phyloP scores from a whole-genome alignment of 2,113 vertebrate genomes.

The Austrofundulus limnaeus region DNA sequence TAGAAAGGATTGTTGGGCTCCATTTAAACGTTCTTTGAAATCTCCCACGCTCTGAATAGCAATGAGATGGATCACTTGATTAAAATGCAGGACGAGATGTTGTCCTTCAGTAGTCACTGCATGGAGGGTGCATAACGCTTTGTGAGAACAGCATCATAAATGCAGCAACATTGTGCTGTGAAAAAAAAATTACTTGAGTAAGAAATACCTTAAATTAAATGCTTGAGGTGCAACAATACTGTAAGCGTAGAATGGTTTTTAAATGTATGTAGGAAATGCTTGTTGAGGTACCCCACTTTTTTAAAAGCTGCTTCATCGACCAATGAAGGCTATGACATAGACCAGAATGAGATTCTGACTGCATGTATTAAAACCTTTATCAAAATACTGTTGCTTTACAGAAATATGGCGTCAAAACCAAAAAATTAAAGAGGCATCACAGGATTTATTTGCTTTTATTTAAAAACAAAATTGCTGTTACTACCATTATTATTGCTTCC shows the following conservation, averaged over 20 bases:
- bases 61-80: conserved; percentile 15
- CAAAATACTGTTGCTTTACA: too few relatives aligned
- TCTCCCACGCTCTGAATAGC: conserved; percentile 17
- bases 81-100: conserved; percentile 12
- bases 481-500: too few relatives aligned
- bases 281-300: background rate
- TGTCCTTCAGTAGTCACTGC: background rate
- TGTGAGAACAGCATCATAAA: background rate
- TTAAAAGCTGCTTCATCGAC: background rate
- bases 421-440: too few relatives aligned
- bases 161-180: background rate
- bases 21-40: conserved; percentile 20
- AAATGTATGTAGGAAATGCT: background rate
- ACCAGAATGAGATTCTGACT: too few relatives aligned
- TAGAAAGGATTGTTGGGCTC: conserved; percentile 2
- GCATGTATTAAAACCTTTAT: too few relatives aligned
- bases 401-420: too few relatives aligned
- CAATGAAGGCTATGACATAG: background rate
- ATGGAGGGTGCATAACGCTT: conserved; percentile 2
- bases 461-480: too few relatives aligned
- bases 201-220: background rate
- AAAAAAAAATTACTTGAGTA: background rate
- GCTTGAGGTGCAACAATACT: background rate
- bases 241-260: background rate
- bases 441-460: too few relatives aligned